phyloP scores from a whole-genome alignment of 2,888 invertebrate species.

The Oegoconia quadripuncta region DNA sequence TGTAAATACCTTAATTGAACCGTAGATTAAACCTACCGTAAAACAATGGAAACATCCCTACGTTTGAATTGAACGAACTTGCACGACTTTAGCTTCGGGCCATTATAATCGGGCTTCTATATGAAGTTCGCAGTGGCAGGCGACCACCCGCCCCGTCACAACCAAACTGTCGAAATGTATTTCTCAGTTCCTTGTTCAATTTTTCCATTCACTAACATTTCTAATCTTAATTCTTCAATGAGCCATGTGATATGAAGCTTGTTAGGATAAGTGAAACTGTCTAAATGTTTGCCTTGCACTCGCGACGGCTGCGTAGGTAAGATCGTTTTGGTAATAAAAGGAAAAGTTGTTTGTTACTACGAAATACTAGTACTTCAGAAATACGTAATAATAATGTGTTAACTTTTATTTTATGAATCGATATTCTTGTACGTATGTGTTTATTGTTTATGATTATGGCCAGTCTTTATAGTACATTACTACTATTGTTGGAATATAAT shows the following conservation, averaged over 20 bases:
- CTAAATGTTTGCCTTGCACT: slow-evolving; percentile 67
- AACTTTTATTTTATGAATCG: neutral
- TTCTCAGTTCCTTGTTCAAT: slow-evolving; percentile 15
- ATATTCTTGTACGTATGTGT: neutral
- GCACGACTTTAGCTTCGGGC: slow-evolving; percentile 29
- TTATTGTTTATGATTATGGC: neutral
- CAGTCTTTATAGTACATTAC: too few relatives aligned
- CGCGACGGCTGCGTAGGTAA: slow-evolving; percentile 65
- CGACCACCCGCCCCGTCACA: slow-evolving; percentile 38
- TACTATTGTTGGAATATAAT: too few relatives aligned
- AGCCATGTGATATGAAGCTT: slow-evolving; percentile 39
- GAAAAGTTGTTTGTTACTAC: neutral
- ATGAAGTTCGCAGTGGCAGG: slow-evolving; percentile 51
- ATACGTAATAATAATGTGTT: neutral
- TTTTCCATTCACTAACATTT: slow-evolving; percentile 30
- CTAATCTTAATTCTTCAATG: slow-evolving; percentile 30
- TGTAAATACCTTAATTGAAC: too few relatives aligned
- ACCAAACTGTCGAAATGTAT: slow-evolving; percentile 28
- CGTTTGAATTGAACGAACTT: slow-evolving; percentile 41
- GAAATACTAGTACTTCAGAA: neutral
- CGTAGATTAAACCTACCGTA: slow-evolving; percentile 17
- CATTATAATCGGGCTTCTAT: slow-evolving; percentile 41
- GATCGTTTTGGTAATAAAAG: slow-evolving; percentile 24
- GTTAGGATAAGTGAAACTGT: slow-evolving; percentile 53
- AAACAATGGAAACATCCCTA: slow-evolving; percentile 47